Percentiles rank a stretch among this genome's conserved stretches.
phyloP scores from a whole-genome alignment of 2,797 vertebrate species.

The Pangasius macronema region DNA sequence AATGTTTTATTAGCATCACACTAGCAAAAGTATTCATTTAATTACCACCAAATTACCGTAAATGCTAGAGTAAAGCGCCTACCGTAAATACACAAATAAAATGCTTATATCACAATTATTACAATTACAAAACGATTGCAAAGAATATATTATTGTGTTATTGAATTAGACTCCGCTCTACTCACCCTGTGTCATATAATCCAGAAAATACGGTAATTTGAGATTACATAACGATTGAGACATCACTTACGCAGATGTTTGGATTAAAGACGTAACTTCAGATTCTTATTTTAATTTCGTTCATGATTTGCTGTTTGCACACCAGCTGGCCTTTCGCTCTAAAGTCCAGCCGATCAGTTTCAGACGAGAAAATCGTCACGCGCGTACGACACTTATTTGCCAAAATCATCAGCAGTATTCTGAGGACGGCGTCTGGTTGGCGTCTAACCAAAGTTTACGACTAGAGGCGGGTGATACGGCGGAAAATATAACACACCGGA shows the following conservation, averaged over 20 bases:
- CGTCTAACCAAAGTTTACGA: background rate
- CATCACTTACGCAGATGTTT: background rate
- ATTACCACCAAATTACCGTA: background rate
- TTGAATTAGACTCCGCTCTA: background rate
- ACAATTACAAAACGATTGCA: background rate
- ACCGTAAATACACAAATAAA: background rate
- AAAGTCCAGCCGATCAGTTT: background rate
- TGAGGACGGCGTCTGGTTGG: background rate
- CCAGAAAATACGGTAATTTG: background rate
- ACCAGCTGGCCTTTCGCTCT: background rate
- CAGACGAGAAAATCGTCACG: background rate
- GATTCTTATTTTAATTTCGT: background rate
- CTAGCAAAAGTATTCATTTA: background rate
- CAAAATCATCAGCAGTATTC: slow-evolving; percentile 8
- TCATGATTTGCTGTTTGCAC: background rate
- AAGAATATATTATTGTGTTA: too few species aligned
- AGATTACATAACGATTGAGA: background rate
- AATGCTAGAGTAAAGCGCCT: background rate
- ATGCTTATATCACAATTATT: background rate
- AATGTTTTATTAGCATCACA: background rate
- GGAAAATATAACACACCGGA: background rate
- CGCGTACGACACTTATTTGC: background rate
- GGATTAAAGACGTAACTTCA: background rate
- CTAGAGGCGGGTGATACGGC: too few species aligned
- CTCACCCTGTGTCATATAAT: background rate